Base-by-base conservation (phyloP, 1,140 invertebrate genomes). In the Argopecten irradians region DNA sequence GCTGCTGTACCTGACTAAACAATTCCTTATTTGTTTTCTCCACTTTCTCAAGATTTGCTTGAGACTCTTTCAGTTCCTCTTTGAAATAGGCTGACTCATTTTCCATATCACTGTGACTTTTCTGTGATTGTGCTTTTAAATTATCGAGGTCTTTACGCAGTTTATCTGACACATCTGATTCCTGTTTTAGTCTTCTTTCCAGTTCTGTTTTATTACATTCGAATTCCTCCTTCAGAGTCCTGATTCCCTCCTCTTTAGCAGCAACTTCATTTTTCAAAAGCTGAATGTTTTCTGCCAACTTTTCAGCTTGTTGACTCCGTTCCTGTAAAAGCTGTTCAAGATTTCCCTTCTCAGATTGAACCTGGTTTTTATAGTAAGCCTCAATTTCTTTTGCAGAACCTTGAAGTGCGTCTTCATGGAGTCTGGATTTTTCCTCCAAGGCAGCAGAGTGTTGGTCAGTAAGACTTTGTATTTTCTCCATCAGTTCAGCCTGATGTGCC, bases 371-470 rank as follows among this genome's bases (percentile, higher is more conserved):
- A 84, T 93, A 93, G 55, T 90, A 92, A 0, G 46, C 34, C 82
- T 94, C 93, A 33, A 92, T 84, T 19, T 94, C 93, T 28, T 86
- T 83, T 14, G 35, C 91, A 0, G 92, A 90, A 55, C 91, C 93
- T 41, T 93, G 89, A 28, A 94, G 41, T 34, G 87, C 34, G 71
- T 93, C 91, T 55, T 94, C 93, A 34, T 94, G 92, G 89, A 91
- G 89, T 0, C 88, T 82, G 0, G 89, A 89, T 0, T 93, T 82
- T 19, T 90, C 90, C 36, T 93, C 90, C 1, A 94, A 86, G 46
- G 94, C 90, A 22, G 91, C 89, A 14, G 87, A 86, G 83, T 94
- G 93, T 82, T 90, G 91, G 22, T 93, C 92, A 32, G 89, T 88
- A 28, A 93, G n/a, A 0, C 87, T 71, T 28, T 93, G 90, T 11